A percentile compares a stretch with the other conserved stretches of the same genome.
Conservation (phyloP, 2,113 vertebrate genomes). For the Petromus typicus region DNA sequence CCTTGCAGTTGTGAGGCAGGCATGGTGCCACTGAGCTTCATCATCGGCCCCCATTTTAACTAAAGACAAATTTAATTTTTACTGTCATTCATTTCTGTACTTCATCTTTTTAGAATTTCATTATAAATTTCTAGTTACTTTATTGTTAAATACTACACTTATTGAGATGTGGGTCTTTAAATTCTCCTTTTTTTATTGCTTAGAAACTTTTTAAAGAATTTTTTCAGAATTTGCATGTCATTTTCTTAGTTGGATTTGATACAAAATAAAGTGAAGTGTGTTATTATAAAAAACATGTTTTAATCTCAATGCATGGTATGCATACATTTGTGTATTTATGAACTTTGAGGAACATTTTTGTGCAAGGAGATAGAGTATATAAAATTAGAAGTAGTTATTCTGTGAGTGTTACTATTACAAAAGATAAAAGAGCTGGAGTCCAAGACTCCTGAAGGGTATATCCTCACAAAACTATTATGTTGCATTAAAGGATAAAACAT, state of each 20-base stretch:
- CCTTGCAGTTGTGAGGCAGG: no score
- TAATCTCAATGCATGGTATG: neutral
- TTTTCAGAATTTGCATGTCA: neutral
- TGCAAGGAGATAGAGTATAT: neutral
- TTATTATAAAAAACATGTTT: neutral
- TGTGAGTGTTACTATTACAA: slow-evolving; percentile 3
- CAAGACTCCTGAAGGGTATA: neutral
- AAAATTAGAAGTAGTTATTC: slow-evolving; percentile 13
- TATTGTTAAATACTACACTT: neutral
- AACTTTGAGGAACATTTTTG: neutral
- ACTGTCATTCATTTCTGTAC: neutral
- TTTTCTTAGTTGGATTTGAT: neutral
- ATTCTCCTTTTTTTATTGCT: neutral
- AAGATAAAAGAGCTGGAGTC: neutral
- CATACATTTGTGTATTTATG: neutral
- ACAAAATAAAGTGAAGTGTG: neutral
- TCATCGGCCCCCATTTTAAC: neutral
- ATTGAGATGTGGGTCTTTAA: neutral
- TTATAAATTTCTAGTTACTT: neutral
- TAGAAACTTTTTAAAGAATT: neutral
- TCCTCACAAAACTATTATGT: neutral
- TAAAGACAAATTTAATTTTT: slow-evolving; percentile 45
- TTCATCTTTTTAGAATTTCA: slow-evolving; percentile 20
- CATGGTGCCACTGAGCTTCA: no score
- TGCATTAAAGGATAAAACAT: slow-evolving; percentile 37